A percentile compares a stretch with the other conserved stretches of the same genome.
Conservation (phyloP, 1,140 invertebrate species). For the Plodia interpunctella region DNA sequence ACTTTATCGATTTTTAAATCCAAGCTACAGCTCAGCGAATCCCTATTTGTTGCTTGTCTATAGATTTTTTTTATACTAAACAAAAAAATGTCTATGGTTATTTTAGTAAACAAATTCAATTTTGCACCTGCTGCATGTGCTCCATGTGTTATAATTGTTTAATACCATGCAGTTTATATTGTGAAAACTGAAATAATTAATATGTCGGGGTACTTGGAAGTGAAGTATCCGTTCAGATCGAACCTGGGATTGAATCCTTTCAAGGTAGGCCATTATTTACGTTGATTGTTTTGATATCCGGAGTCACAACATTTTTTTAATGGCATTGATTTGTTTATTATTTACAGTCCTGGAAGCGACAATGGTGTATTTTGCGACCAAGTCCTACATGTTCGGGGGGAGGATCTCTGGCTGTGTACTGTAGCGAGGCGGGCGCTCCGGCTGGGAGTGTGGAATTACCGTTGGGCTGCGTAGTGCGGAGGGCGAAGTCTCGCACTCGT, state of each 20-base stretch:
- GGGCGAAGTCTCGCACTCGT: conserved; percentile 57
- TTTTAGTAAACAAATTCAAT: conserved; percentile 33
- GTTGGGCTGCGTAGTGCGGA: conserved; percentile 49
- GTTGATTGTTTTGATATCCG: conserved; percentile 3
- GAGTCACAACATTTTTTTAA: conserved; percentile 22
- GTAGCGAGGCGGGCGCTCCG: conserved; percentile 60
- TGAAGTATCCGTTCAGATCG: conserved; percentile 66
- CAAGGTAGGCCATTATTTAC: conserved; percentile 50
- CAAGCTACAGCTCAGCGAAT: too few relatives aligned
- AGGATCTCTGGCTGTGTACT: conserved; percentile 60
- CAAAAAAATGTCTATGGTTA: too few relatives aligned
- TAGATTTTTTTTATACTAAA: too few relatives aligned
- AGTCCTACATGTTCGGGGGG: conserved; percentile 52
- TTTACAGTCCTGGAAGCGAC: conserved; percentile 66
- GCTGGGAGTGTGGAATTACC: conserved; percentile 56
- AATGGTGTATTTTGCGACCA: conserved; percentile 67
- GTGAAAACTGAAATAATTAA: conserved; percentile 12
- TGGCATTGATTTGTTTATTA: conserved; percentile 43
- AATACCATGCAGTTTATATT: conserved; percentile 11
- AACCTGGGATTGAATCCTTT: conserved; percentile 65
- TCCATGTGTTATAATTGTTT: conserved; percentile 22
- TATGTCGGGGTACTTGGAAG: conserved; percentile 69
- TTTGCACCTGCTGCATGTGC: conserved; percentile 33
- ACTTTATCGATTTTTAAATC: too few relatives aligned
- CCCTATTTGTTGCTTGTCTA: conserved; percentile 27